Conservation (phyloP, 2,797 vertebrate species). For the Echeneis naucrates region DNA sequence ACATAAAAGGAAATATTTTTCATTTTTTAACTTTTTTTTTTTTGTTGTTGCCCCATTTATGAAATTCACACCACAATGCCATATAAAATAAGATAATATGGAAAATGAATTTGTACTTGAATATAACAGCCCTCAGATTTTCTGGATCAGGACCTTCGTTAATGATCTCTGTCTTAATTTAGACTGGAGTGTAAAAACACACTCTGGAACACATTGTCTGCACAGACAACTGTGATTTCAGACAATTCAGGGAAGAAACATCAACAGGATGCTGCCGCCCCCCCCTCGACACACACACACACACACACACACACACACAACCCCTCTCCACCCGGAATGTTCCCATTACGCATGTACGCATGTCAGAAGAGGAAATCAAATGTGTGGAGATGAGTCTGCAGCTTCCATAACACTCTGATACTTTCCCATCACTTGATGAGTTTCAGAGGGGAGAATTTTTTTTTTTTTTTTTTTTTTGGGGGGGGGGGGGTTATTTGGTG, state of each 20-base stretch:
- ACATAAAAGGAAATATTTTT: background rate
- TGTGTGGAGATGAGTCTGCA: constrained; percentile 29
- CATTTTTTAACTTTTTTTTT: too few species aligned
- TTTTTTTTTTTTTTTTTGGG: background rate
- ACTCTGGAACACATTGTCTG: background rate
- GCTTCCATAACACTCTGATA: constrained; percentile 7
- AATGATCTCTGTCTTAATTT: too few species aligned
- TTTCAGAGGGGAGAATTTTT: background rate
- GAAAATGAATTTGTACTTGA: too few species aligned
- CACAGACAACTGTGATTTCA: constrained; percentile 9
- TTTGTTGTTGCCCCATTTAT: background rate
- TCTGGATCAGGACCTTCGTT: too few species aligned
- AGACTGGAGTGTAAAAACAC: background rate
- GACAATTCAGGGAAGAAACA: constrained; percentile 33
- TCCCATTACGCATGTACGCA: constrained; percentile 59
- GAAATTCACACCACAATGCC: background rate
- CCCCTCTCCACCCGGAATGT: too few species aligned
- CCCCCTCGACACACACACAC: too few species aligned
- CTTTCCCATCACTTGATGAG: constrained; percentile 11
- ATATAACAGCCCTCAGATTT: too few species aligned
- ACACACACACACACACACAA: too few species aligned
- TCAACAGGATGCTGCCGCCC: constrained; percentile 67
- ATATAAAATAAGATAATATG: background rate
- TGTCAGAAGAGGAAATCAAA: constrained; percentile 43
- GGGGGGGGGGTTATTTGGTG: background rate